phyloP scores from a whole-genome alignment of 2,888 invertebrate genomes.

The Leptopterna dolabrata region DNA sequence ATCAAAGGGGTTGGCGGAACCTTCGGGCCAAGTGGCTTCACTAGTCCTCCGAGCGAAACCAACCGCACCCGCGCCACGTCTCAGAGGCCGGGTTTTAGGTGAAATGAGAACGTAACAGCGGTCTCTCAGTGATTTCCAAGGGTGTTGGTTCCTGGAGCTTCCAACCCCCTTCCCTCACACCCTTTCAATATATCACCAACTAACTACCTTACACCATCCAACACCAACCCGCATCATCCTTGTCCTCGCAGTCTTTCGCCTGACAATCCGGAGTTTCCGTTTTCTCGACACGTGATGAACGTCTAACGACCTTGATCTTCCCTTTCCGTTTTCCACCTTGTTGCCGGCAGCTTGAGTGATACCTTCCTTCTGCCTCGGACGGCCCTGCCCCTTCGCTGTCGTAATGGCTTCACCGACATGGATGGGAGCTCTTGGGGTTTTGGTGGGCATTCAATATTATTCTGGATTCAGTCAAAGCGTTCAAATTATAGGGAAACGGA shows the following conservation, averaged over 20 bases:
- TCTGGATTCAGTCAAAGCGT: background rate
- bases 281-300: slow-evolving; percentile 3
- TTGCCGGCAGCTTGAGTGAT: background rate
- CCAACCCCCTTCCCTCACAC: background rate
- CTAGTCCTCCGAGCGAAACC: background rate
- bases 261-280: slow-evolving; percentile 7
- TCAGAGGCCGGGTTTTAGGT: no score
- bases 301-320: background rate
- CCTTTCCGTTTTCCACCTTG: background rate
- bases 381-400: background rate
- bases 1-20: background rate
- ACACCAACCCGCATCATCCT: background rate
- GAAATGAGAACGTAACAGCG: no score
- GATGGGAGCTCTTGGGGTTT: background rate
- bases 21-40: background rate
- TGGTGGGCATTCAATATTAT: background rate
- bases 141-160: background rate
- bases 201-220: background rate
- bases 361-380: background rate
- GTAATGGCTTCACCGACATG: background rate
- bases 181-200: background rate
- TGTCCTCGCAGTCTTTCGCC: background rate
- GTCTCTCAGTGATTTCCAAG: background rate
- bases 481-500: background rate
- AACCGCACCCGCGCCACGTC: background rate